Evolutionary conservation across 2,888 invertebrate species (phyloP), one percentile per base, ranked within the genome.

Genomic region (Koerneria pararmatus): DNA sequence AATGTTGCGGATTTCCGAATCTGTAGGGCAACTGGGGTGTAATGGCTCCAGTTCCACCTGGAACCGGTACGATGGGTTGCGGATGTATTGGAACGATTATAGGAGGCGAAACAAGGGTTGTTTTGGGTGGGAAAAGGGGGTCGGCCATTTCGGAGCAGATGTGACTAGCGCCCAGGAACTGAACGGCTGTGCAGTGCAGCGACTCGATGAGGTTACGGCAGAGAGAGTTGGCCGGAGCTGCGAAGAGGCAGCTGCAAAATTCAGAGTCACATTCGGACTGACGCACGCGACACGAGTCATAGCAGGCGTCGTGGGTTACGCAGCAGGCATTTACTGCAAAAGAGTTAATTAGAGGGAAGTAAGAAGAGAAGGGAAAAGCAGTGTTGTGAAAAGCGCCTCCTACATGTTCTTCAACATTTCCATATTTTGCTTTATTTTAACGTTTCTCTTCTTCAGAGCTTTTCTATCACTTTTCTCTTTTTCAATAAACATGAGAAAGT

Each of bases 261-360:
- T 49, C 0, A 34, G 48, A 32, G 37, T 61, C 61, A 24, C 61
- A 61, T 37, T 61, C 48, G 11, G 61, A 61, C 22, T 61, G 61
- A 3, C 31, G 31, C n/a, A 61, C 5, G 11, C 32, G 31, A 22
- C 61, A 61, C n/a, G 61, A 49, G 34, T 61, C 61, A 32, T 61
- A 61, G 22, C 61, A 61, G 5, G 61, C 15, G 22, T 61, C 61
- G 32, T 61, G 61, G 1, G 49, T 8, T 22, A 61, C 24, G 24
- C 61, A 61, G 29, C 61, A 61, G 3, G 22, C 19, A 34, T 61
- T 61, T 32, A 61, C 61, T 61, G 61, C 32, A 57, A n/a, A 34
- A 11, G 3, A 11, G 15, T 53, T 35, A 32, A n/a, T 8, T 19
- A 27, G 11, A 22, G n/a, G n/a, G n/a, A n/a, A n/a, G n/a, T n/a